Evolutionary conservation across 92 coral and sea anemone species (phyloP), one percentile per base, ranked within the genome.

Genomic region (Zoanthus solanderi): DNA sequence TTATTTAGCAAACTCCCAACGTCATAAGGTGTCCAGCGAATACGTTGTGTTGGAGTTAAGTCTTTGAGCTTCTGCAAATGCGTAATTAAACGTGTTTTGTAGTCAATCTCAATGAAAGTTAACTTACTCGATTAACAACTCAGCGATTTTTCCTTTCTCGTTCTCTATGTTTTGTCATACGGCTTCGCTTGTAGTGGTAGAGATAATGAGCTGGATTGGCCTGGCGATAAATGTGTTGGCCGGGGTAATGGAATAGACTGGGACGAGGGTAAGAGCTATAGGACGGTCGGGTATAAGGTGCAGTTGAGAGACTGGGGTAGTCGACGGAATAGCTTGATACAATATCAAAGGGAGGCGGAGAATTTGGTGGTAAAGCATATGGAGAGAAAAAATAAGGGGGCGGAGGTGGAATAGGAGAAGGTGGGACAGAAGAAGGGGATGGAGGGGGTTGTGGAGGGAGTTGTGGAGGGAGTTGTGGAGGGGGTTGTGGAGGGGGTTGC

Each of bases 111-210:
- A 63, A 63, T 17, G 32, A 17, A 63, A 63, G 28, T 63, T 58
- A 63, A 63, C 69, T 63, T 63, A 63, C 69, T 63, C 69, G 69
- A 63, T 63, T 63, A 63, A 58, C 0, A 16, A 11, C 23, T 58
- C 65, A 58, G 23, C 6, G 65, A 58, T 14, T 0, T 63, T 63
- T 63, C 32, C 31, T 63, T 23, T 63, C 69, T 63, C n/a, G 8
- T 63, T 18, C 30, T n/a, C 69, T n/a, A n/a, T 23, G 69, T 63
- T 63, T 63, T 63, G 28, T 63, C 30, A n/a, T 63, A n/a, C 31
- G 69, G 69, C 69, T 63, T 63, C 69, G 69, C 69, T 63, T 63
- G 69, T 18, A 63, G 69, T 63, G 28, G n/a, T 63, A 63, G 17
- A 29, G 68, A 61, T 61, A 61, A 4, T 17, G 68, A 18, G 16